phyloP scores from a whole-genome alignment of 2,113 vertebrate genomes.

The Pavo muticus region DNA sequence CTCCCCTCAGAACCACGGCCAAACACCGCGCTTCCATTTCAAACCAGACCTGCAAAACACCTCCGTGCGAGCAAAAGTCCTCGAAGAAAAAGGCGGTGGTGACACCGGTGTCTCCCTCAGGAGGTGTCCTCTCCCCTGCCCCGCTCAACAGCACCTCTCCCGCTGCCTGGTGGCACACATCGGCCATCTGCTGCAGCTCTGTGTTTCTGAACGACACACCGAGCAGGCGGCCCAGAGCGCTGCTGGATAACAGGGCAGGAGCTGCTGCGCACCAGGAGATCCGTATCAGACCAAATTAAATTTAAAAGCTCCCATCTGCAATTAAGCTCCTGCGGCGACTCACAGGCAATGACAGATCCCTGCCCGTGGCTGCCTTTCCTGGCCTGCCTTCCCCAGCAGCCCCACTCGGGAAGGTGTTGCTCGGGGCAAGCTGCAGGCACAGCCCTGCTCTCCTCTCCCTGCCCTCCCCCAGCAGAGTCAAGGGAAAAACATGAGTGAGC shows the following conservation, averaged over 20 bases:
- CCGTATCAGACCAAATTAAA: slow-evolving; percentile 29
- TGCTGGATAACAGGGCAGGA: not conserved
- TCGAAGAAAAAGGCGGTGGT: not conserved
- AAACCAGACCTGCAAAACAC: not conserved
- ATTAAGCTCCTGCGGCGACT: slow-evolving; percentile 3
- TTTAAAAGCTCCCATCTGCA: slow-evolving; percentile 45
- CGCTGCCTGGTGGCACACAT: not conserved
- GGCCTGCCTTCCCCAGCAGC: not conserved
- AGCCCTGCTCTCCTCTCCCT: not conserved
- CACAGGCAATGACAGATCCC: not conserved
- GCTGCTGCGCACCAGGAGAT: slow-evolving; percentile 6
- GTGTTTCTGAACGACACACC: not conserved
- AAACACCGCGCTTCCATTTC: not conserved
- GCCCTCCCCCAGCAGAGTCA: not conserved
- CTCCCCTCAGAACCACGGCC: not conserved
- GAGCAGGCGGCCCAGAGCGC: not conserved
- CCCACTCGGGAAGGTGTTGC: not conserved
- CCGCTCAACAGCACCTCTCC: not conserved
- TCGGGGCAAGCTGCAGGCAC: not conserved
- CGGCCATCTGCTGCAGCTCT: not conserved
- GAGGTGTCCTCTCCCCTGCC: not conserved
- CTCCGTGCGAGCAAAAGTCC: not conserved
- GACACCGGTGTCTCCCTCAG: not conserved
- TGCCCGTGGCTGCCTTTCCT: not conserved
- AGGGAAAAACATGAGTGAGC: not conserved